Percentiles rank a stretch among this genome's conserved stretches.
Conservation (phyloP, 1,140 invertebrate species). For the Agraylea sexmaculata region DNA sequence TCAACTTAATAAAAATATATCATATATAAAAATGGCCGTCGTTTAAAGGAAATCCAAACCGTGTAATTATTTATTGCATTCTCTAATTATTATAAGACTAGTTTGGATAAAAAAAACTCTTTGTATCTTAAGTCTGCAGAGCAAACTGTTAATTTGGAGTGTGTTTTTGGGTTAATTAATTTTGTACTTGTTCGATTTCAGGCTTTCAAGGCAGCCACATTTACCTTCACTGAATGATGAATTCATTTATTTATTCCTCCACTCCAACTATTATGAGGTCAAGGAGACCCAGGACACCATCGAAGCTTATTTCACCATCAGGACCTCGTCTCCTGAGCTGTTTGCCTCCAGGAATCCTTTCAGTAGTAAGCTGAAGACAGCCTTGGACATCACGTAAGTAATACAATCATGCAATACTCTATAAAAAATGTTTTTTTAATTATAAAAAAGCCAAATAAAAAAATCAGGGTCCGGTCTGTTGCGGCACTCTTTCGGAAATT, state of each 20-base stretch:
- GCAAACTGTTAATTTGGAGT: conserved; percentile 1
- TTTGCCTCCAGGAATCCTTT: conserved; percentile 41
- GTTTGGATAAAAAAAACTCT: conserved; percentile 3
- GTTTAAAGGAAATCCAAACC: background rate
- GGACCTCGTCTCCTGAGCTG: conserved; percentile 39
- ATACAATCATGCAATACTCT: too few species aligned
- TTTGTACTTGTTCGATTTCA: conserved; percentile 27
- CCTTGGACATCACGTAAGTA: conserved; percentile 42
- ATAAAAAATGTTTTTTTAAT: too few species aligned
- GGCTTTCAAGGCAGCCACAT: conserved; percentile 44
- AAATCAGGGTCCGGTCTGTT: too few species aligned
- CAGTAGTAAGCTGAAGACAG: conserved; percentile 33
- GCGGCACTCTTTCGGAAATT: too few species aligned
- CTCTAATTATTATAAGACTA: conserved; percentile 8
- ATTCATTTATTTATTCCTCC: conserved; percentile 44
- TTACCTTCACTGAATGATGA: conserved; percentile 44
- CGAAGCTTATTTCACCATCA: conserved; percentile 45
- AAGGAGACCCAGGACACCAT: conserved; percentile 46
- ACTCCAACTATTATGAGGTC: conserved; percentile 44
- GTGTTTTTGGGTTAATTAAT: conserved; percentile 1
- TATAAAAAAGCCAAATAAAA: too few species aligned
- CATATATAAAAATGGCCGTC: background rate
- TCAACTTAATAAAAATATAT: background rate
- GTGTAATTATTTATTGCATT: conserved; percentile 7
- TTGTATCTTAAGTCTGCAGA: conserved; percentile 11